These are phyloP conservation scores for Eciton burchellii DNA, from an alignment of 1,140 invertebrate genomes.

Conservation along the genomic window DNA sequence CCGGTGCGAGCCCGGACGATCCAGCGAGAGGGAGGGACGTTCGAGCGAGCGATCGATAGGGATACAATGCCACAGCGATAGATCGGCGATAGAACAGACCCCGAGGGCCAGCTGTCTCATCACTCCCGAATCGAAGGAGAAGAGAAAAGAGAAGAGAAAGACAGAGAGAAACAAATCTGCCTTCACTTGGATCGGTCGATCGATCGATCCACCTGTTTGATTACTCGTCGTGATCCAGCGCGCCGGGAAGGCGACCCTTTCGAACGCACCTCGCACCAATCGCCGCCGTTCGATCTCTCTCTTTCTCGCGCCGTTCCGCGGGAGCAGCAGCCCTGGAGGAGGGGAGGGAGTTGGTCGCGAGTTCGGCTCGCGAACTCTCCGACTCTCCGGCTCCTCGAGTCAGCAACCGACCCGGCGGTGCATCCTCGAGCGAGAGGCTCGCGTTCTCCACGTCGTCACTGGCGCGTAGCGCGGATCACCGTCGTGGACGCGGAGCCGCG, in stretches of 20 bases:
- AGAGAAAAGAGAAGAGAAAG: too few relatives aligned
- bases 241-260: background rate
- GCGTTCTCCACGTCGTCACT: conserved; percentile 25
- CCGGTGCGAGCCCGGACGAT: background rate
- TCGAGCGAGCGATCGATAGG: conserved; percentile 15
- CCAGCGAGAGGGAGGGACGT: background rate
- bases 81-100: conserved; percentile 37
- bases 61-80: conserved; percentile 36
- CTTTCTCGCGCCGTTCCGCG: too few relatives aligned
- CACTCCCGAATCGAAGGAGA: background rate
- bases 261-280: background rate
- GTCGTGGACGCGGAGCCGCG: background rate
- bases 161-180: too few relatives aligned
- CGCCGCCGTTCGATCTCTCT: too few relatives aligned
- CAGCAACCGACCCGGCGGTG: too few relatives aligned
- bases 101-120: background rate
- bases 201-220: conserved; percentile 69
- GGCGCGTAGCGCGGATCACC: conserved; percentile 6
- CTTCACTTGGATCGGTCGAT: too few relatives aligned
- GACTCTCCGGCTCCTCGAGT: too few relatives aligned
- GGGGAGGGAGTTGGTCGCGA: too few relatives aligned
- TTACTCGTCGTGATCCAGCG: conserved; percentile 43
- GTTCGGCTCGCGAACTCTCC: background rate
- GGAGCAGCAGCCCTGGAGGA: too few relatives aligned
- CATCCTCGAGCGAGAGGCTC: background rate